Conservation (phyloP, 2,797 vertebrate species). For the Buphagus erythrorhynchus region DNA sequence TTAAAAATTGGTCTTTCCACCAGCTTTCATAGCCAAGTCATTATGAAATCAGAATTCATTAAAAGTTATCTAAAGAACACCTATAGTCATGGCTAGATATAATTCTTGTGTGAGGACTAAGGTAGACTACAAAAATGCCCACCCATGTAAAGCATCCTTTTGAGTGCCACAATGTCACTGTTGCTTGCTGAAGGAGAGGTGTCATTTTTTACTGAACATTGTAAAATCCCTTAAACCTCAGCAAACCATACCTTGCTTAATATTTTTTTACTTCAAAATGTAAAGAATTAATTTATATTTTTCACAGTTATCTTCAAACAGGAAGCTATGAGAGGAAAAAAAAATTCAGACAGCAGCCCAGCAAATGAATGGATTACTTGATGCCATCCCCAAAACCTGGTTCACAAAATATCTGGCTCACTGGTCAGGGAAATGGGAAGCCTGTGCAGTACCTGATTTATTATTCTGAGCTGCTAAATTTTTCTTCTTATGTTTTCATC, state of each 20-base stretch:
- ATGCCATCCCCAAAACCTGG: background rate
- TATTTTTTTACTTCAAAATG: background rate
- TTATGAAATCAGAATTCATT: background rate
- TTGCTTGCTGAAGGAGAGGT: background rate
- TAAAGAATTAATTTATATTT: background rate
- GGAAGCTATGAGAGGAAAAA: background rate
- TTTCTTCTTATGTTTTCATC: background rate
- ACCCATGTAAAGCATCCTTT: background rate
- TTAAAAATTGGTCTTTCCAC: background rate
- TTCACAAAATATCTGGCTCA: slow-evolving; percentile 36
- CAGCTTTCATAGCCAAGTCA: background rate
- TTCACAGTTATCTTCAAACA: background rate
- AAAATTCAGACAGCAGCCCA: background rate
- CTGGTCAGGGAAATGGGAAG: slow-evolving; percentile 34
- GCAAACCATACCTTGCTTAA: background rate
- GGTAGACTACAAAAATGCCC: background rate
- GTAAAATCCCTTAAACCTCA: background rate
- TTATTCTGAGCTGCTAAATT: slow-evolving; percentile 25
- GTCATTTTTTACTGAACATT: background rate
- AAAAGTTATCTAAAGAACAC: background rate
- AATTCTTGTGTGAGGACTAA: background rate
- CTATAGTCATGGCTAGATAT: background rate
- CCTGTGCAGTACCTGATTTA: slow-evolving; percentile 1
- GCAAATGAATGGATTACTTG: background rate
- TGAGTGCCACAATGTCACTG: background rate